Evolutionary conservation across 2,888 invertebrate species (phyloP), one percentile per base, ranked within the genome.

Genomic region (Linnaemya tessellans): DNA sequence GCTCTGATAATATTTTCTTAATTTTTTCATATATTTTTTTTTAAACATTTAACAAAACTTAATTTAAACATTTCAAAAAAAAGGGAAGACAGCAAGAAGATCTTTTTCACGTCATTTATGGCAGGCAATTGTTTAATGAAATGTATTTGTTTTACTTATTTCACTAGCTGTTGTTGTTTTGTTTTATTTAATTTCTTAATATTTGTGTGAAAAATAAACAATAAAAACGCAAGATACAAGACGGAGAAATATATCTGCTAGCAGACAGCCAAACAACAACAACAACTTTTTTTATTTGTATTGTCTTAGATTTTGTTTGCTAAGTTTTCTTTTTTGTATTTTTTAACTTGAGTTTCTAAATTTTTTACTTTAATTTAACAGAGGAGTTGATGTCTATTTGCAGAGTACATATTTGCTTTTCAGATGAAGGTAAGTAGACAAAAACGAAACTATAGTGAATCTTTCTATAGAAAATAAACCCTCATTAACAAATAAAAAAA

Each of bases 181-280:
- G 1, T 73, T 73, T 58, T 46, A n/a, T 62, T 79, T 65, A 49
- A 22, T 71, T 68, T 79, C 80, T 77, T 65, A 75, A 75, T 75
- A 71, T 79, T 82, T 85, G 79, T 85, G 85, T 85, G 85, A 85
- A 85, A 85, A 82, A 70, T 60, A 82, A 85, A 85, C 74, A 85
- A 75, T 62, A 70, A 30, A 58, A 70, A 58, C n/a, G n/a, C n/a
- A n/a, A n/a, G n/a, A 38, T 20, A 60, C 49, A 35, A 46, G 22
- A 60, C 22, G 10, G 8, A 5, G 49, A 15, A 3, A 60, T n/a
- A 60, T 22, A 70, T 20, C 9, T 20, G 5, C 38, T 43, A 18
- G 54, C 46, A 20, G 43, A 54, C 13, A 71, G 41, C 20, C 35
- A 35, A 22, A 54, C 18, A 58, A 30, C 58, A 60, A 41, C 58